Base-by-base conservation (phyloP, 2,888 invertebrate genomes). In the Acleris cristana region DNA sequence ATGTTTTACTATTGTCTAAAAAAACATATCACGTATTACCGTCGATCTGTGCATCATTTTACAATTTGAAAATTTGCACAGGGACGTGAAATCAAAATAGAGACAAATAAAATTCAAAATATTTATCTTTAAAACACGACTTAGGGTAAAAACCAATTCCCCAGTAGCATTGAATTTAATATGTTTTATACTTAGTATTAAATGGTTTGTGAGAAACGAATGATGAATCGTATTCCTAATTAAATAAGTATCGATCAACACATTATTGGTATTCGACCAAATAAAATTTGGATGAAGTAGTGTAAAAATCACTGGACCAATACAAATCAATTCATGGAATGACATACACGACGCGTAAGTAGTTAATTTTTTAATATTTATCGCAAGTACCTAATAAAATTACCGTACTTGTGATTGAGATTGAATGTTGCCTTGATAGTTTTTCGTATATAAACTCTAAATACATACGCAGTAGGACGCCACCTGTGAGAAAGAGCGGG, bases 21-120 rank as follows among this genome's bases (percentile, higher is more conserved):
- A 67, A 62, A 79, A 83, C 83, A 83, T 83, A 83, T 83, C 83
- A 83, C 76, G 63, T 70, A 66, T 65, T 62, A 48, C 18, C n/a
- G 49, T 59, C 73, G 73, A 74, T 73, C 72, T 76, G 71, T 73
- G 72, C 72, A 74, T 72, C 73, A 74, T 70, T 48, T 73, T 66
- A 58, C 72, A 71, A 68, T 73, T 70, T 71, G 8, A 40, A 16
- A n/a, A 12, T 16, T 45, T 52, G 52, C 60, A 51, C 21, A 48
- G 51, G 8, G 30, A 30, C 54, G 44, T 23, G 21, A 44, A 44
- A 44, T 57, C 8, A 34, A 55, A 19, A 10, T 40, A 45, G 57
- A 23, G 23, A 57, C 18, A 45, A 34, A 18, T 54, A 40, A 55
- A 19, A 14, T 40, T 40, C 40, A 40, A 40, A 40, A 40, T 40